Percentiles rank a stretch among this genome's conserved stretches.
These are phyloP conservation scores for Enteromius treurensis DNA, from an alignment of 2,797 vertebrate species.

Conservation along the genomic window DNA sequence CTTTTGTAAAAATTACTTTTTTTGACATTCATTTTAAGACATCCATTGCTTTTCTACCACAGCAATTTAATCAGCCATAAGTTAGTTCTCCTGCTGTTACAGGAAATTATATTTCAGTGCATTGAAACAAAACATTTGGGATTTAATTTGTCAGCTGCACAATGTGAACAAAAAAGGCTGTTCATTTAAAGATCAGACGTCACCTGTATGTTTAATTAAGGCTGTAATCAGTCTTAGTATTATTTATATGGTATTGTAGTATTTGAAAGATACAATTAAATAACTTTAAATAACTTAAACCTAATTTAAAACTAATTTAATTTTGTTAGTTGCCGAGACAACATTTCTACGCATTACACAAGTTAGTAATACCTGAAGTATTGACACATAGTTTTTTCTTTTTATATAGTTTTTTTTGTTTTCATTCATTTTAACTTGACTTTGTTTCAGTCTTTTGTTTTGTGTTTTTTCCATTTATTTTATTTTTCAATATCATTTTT, in stretches of 20 bases:
- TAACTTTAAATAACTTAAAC: too few relatives aligned
- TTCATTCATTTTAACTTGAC: not conserved
- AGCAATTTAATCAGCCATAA: conserved; percentile 14
- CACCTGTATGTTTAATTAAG: not conserved
- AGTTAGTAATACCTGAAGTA: too few relatives aligned
- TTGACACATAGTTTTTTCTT: not conserved
- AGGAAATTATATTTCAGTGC: conserved; percentile 33
- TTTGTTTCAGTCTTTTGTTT: not conserved
- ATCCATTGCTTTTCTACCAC: conserved; percentile 14
- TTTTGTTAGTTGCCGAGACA: too few relatives aligned
- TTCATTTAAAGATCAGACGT: not conserved
- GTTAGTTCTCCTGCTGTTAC: conserved; percentile 18
- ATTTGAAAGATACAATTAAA: not conserved
- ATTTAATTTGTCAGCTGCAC: conserved; percentile 32
- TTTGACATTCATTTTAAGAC: not conserved
- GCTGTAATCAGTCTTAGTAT: not conserved
- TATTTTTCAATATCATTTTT: not conserved
- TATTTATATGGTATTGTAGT: not conserved
- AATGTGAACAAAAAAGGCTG: not conserved
- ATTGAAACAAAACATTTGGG: conserved; percentile 38
- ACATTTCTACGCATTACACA: too few relatives aligned
- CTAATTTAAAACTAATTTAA: too few relatives aligned
- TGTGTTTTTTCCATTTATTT: too few relatives aligned
- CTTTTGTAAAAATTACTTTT: not conserved
- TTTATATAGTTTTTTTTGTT: not conserved